These are phyloP conservation scores for Lepisosteus osseus DNA, from an alignment of 2,113 vertebrate genomes.

Conservation along the genomic window DNA sequence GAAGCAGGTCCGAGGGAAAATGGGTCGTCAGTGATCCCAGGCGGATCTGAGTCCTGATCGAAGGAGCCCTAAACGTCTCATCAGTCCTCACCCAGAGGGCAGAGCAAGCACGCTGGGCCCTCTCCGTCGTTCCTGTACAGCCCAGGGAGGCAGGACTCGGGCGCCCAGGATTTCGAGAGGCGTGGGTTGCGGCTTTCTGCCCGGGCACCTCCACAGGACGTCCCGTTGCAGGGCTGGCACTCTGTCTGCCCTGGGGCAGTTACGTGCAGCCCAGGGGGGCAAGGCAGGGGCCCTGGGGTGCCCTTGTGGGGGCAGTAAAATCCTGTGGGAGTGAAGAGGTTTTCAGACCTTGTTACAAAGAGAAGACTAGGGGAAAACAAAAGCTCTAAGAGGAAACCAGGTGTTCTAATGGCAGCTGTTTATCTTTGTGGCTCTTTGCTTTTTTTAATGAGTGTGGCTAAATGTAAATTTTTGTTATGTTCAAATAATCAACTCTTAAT, in stretches of 20 bases:
- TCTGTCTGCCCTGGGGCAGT: constrained; percentile 47
- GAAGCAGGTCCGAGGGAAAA: too few relatives aligned
- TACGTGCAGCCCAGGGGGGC: constrained; percentile 49
- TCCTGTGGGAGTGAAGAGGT: constrained; percentile 41
- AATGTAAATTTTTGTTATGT: too few relatives aligned
- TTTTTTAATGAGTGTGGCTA: too few relatives aligned
- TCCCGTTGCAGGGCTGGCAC: constrained; percentile 56
- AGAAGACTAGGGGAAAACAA: background rate
- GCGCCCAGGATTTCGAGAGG: constrained; percentile 39
- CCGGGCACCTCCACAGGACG: constrained; percentile 42
- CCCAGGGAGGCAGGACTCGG: constrained; percentile 53
- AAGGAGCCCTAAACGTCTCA: too few relatives aligned
- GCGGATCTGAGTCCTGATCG: too few relatives aligned
- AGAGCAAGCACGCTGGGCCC: constrained; percentile 47
- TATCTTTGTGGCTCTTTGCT: too few relatives aligned
- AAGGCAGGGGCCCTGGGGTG: constrained; percentile 53
- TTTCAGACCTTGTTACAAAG: constrained; percentile 4
- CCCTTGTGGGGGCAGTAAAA: constrained; percentile 57
- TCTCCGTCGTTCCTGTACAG: constrained; percentile 51
- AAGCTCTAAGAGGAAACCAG: too few relatives aligned
- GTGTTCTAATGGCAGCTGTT: too few relatives aligned
- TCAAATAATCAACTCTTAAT: too few relatives aligned
- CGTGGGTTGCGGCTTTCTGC: constrained; percentile 18
- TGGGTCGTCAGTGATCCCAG: too few relatives aligned
- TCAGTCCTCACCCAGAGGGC: constrained; percentile 52